These are phyloP conservation scores for Drepana falcataria DNA, from an alignment of 2,888 invertebrate genomes.

Conservation along the genomic window DNA sequence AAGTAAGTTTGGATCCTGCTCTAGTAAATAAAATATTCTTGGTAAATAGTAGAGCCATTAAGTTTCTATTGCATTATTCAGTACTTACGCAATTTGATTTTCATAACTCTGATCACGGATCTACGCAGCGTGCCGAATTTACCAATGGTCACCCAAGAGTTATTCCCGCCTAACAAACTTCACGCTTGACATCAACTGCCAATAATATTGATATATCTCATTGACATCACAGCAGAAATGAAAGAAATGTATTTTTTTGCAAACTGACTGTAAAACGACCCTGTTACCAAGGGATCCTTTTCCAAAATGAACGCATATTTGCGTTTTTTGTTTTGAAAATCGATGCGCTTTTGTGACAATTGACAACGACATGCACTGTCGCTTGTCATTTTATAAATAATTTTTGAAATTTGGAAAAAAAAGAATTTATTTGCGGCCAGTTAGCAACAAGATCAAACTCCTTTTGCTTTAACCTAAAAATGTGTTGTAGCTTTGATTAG, in stretches of 20 bases:
- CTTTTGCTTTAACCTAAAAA: slow-evolving; percentile 1
- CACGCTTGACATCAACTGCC: slow-evolving; percentile 47
- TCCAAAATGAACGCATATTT: slow-evolving; percentile 38
- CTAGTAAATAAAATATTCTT: no score
- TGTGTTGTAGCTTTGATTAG: background rate
- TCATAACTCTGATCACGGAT: slow-evolving; percentile 76
- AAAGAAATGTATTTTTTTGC: slow-evolving; percentile 7
- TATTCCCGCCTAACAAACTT: slow-evolving; percentile 48
- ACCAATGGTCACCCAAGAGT: slow-evolving; percentile 39
- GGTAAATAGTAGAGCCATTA: no score
- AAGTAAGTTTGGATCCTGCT: no score
- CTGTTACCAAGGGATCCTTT: slow-evolving; percentile 29
- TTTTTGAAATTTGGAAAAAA: slow-evolving; percentile 60
- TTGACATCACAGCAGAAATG: slow-evolving; percentile 3
- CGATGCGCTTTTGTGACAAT: slow-evolving; percentile 65
- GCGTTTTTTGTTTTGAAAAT: slow-evolving; percentile 58
- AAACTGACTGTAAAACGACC: slow-evolving; percentile 24
- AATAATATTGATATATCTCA: slow-evolving; percentile 23
- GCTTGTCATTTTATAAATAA: slow-evolving; percentile 54
- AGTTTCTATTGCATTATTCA: background rate
- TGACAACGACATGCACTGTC: slow-evolving; percentile 63
- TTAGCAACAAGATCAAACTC: slow-evolving; percentile 7
- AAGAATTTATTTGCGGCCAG: slow-evolving; percentile 24
- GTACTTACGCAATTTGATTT: slow-evolving; percentile 74
- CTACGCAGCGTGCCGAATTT: slow-evolving; percentile 68